These are phyloP conservation scores for Metalampra italica DNA, from an alignment of 2,888 invertebrate species.

Conservation along the genomic window DNA sequence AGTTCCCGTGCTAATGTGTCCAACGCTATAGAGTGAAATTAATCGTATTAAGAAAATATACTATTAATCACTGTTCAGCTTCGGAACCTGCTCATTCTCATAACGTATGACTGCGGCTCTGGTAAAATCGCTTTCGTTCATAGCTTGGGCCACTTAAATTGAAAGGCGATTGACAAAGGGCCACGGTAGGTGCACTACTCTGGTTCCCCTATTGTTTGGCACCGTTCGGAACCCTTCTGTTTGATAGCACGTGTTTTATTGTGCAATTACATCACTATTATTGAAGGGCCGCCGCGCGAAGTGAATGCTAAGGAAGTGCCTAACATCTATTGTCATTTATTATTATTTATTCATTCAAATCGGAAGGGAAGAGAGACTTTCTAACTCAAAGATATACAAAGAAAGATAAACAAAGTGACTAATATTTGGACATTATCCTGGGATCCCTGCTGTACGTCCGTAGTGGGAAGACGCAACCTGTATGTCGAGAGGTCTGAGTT, in stretches of 20 bases:
- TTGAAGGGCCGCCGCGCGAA: slow-evolving; percentile 37
- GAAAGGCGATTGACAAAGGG: slow-evolving; percentile 19
- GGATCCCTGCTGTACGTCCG: too few species aligned
- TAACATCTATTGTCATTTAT: slow-evolving; percentile 43
- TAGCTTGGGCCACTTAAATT: slow-evolving; percentile 14
- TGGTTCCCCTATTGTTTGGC: slow-evolving; percentile 49
- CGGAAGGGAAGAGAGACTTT: not conserved
- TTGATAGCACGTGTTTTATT: slow-evolving; percentile 71
- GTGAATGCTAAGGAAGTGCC: slow-evolving; percentile 53
- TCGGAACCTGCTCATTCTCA: too few species aligned
- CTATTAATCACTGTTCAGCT: too few species aligned
- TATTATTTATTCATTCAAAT: slow-evolving; percentile 10
- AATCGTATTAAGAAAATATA: too few species aligned
- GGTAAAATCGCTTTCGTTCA: not conserved
- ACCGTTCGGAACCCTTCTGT: slow-evolving; percentile 51
- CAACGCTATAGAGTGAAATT: too few species aligned
- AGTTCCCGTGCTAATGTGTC: too few species aligned
- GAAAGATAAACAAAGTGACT: not conserved
- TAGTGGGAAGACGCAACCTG: too few species aligned
- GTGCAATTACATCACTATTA: slow-evolving; percentile 69
- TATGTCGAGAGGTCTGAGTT: too few species aligned
- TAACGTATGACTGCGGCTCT: too few species aligned
- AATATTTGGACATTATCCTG: not conserved
- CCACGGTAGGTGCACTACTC: slow-evolving; percentile 43
- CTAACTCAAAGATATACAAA: not conserved